Evolutionary conservation across 2,888 invertebrate species (phyloP).

Genomic region (Caenorhabditis sp.): DNA sequence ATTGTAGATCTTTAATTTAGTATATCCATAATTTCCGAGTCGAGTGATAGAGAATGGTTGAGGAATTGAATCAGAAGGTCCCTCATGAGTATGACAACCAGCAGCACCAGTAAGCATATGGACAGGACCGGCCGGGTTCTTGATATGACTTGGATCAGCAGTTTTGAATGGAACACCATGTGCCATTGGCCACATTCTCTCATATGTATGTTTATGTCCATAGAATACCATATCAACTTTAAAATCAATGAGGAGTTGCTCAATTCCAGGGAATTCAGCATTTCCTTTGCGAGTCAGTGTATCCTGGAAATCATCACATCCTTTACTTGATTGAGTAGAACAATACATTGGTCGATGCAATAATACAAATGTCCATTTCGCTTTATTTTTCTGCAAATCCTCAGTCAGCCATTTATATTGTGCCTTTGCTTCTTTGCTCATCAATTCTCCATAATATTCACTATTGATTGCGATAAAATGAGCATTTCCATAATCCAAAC

Average conservation of each 20-base stretch:
- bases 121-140: conserved; percentile 46
- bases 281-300: conserved; percentile 29
- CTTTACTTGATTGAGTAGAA: conserved; percentile 76
- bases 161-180: conserved; percentile 75
- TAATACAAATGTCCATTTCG: conserved; percentile 86
- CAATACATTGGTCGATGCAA: conserved; percentile 92
- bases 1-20: conserved; percentile 33
- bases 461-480: conserved; percentile 91
- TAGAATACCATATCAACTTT: conserved; percentile 91
- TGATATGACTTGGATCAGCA: conserved; percentile 16
- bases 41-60: conserved; percentile 37
- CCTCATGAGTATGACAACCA: conserved; percentile 24
- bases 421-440: conserved; percentile 81
- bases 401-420: conserved; percentile 67
- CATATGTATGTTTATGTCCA: conserved; percentile 97
- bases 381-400: conserved; percentile 58
- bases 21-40: conserved; percentile 42
- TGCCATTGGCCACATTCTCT: conserved; percentile 91
- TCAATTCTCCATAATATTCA: conserved; percentile 87
- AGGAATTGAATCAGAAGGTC: conserved; percentile 13
- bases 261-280: conserved; percentile 75
- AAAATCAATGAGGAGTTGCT: conserved; percentile 84
- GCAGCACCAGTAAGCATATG: conserved; percentile 49
- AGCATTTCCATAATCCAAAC: conserved; percentile 84
- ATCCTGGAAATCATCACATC: conserved; percentile 30